Evolutionary conservation across 2,797 vertebrate species (phyloP).

Genomic region (Pempheris klunzingeri): DNA sequence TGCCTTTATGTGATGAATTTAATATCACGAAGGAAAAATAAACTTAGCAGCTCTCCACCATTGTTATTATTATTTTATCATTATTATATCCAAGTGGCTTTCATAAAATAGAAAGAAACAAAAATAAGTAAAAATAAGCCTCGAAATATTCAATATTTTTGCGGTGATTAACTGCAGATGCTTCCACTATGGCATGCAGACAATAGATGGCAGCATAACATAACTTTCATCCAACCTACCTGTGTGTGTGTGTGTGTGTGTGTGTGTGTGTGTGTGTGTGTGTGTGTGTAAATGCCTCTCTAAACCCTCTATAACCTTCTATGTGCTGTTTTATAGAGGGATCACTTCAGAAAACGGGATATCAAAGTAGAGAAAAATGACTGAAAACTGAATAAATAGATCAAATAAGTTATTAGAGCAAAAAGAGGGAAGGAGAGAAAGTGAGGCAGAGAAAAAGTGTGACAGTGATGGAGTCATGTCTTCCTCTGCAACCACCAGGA

Average conservation of each 20-base stretch:
- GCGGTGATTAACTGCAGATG: not conserved
- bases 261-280: too few species aligned
- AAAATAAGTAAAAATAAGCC: not conserved
- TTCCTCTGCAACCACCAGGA: constrained; percentile 62
- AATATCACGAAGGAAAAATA: not conserved
- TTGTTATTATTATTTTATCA: too few species aligned
- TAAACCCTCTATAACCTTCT: too few species aligned
- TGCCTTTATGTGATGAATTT: too few species aligned
- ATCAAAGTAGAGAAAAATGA: not conserved
- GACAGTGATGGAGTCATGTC: constrained; percentile 41
- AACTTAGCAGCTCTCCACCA: too few species aligned
- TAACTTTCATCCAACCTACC: not conserved
- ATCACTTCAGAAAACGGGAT: not conserved
- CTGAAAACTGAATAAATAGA: not conserved
- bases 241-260: too few species aligned
- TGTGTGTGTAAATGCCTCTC: too few species aligned
- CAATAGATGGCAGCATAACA: constrained; percentile 73
- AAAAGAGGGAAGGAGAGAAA: constrained; percentile 4
- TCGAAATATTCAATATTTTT: not conserved
- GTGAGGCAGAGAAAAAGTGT: constrained; percentile 7
- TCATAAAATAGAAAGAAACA: not conserved
- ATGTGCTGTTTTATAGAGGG: too few species aligned
- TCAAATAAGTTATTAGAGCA: not conserved
- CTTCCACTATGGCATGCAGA: not conserved
- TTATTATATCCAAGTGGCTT: not conserved